Conservation (phyloP, 1,140 invertebrate genomes). For the Eulimnadia texana region DNA sequence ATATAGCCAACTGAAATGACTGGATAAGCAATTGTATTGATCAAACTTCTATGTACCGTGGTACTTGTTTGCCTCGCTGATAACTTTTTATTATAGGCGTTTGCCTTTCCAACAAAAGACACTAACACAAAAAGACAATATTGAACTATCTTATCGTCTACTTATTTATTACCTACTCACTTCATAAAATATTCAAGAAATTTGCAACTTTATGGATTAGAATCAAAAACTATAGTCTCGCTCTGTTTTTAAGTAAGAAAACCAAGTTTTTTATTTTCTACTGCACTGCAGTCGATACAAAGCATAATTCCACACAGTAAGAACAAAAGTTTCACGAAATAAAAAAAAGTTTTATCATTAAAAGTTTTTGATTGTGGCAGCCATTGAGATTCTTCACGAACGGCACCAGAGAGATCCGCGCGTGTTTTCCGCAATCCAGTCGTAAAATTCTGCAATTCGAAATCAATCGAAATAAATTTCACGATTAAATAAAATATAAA, state of each 20-base stretch:
- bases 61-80: neutral
- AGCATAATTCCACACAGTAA: too few species aligned
- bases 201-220: too few species aligned
- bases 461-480: neutral
- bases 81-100: neutral
- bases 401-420: neutral
- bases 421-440: slow-evolving; percentile 7
- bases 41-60: neutral
- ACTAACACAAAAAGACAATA: neutral
- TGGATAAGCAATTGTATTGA: neutral
- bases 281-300: too few species aligned
- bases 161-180: too few species aligned
- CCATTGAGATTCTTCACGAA: neutral
- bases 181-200: too few species aligned
- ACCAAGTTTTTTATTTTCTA: too few species aligned
- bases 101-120: neutral
- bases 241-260: too few species aligned
- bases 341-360: neutral
- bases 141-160: too few species aligned
- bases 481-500: neutral
- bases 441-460: slow-evolving; percentile 1
- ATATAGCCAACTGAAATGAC: neutral
- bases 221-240: too few species aligned
- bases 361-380: neutral
- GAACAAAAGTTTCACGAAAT: neutral